Conservation (phyloP, 1,140 invertebrate species). For the Nasonia vitripennis region DNA sequence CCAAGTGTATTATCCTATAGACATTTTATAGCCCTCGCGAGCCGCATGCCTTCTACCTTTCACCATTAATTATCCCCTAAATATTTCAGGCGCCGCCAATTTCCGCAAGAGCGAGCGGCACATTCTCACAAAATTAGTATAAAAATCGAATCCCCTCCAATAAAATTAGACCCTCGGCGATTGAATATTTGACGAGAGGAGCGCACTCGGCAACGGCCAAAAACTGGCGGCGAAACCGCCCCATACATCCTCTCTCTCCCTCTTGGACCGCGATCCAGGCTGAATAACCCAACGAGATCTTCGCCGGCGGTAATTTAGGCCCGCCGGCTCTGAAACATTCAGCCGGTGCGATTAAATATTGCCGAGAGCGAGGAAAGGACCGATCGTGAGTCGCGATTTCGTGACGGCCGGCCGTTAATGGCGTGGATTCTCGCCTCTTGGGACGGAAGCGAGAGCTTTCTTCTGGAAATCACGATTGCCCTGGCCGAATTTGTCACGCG, state of each 20-base stretch:
- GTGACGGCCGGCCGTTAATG: slow-evolving; percentile 62
- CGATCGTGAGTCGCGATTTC: slow-evolving; percentile 50
- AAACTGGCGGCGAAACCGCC: neutral
- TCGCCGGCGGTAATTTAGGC: neutral
- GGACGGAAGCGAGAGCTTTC: slow-evolving; percentile 10
- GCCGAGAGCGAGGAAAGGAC: neutral
- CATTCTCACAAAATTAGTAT: neutral
- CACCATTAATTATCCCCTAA: neutral
- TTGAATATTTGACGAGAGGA: neutral
- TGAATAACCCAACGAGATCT: slow-evolving; percentile 13
- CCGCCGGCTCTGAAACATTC: neutral
- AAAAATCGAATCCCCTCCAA: neutral
- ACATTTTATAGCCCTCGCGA: neutral
- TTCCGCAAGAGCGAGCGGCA: neutral
- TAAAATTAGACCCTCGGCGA: neutral
- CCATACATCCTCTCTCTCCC: neutral
- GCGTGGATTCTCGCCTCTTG: slow-evolving; percentile 53
- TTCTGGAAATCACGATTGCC: slow-evolving; percentile 53
- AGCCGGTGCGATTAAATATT: slow-evolving; percentile 28
- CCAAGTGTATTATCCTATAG: neutral
- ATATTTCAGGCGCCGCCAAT: neutral
- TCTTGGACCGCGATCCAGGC: neutral
- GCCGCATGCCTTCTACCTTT: neutral
- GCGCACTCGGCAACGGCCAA: too few relatives aligned
- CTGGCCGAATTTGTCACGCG: slow-evolving; percentile 58